Percentiles rank a stretch among this genome's conserved stretches.
These are phyloP conservation scores for Crotalus horridus DNA, from an alignment of 2,113 vertebrate genomes.

Conservation along the genomic window DNA sequence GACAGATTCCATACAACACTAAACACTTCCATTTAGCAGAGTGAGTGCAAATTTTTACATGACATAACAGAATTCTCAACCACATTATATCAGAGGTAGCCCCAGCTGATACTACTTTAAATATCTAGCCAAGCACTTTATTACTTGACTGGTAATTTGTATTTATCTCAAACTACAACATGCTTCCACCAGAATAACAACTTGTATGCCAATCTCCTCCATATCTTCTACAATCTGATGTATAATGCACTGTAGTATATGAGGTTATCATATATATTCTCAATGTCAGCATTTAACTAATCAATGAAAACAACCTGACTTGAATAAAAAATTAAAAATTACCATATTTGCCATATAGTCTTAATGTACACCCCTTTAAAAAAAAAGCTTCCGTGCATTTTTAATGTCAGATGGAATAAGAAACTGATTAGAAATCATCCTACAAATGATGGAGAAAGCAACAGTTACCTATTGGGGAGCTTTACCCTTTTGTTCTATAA, in stretches of 20 bases:
- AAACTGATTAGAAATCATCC: neutral
- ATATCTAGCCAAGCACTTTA: neutral
- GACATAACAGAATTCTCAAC: slow-evolving; percentile 40
- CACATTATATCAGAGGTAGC: slow-evolving; percentile 46
- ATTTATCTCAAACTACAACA: neutral
- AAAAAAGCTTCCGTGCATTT: neutral
- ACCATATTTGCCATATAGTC: neutral
- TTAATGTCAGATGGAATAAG: neutral
- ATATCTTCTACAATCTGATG: neutral
- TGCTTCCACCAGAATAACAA: neutral
- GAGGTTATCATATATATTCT: neutral
- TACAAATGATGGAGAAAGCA: neutral
- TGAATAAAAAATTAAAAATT: neutral
- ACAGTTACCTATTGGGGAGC: neutral
- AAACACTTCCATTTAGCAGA: slow-evolving; percentile 42
- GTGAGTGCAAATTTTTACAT: slow-evolving; percentile 44
- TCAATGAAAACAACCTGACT: neutral
- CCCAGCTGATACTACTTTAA: slow-evolving; percentile 22
- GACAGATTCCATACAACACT: slow-evolving; percentile 23
- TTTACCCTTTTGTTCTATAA: neutral
- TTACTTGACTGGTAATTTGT: neutral
- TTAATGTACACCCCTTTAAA: neutral
- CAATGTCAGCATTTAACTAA: neutral
- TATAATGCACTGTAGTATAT: neutral
- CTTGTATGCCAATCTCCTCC: neutral